phyloP scores from a whole-genome alignment of 2,888 invertebrate species.

The Idaea aversata region DNA sequence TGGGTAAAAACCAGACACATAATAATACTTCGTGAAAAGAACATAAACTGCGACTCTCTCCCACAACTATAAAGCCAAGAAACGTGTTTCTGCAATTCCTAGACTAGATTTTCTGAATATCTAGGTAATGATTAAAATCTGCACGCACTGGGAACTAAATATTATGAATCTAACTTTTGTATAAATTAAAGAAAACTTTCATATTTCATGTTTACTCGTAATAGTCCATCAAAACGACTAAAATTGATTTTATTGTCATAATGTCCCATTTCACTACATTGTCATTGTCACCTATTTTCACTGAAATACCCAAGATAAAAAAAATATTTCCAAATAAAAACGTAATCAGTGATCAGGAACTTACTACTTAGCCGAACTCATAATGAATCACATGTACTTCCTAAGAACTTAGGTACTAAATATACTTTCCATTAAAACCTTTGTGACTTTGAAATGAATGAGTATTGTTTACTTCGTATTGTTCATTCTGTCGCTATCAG shows the following conservation, averaged over 20 bases:
- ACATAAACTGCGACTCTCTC: neutral
- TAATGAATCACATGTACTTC: neutral
- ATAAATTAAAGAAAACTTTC: no score
- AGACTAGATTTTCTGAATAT: neutral
- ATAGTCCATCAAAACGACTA: no score
- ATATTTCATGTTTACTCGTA: no score
- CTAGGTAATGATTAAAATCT: constrained; percentile 27
- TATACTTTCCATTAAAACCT: neutral
- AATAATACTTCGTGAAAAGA: neutral
- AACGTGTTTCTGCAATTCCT: constrained; percentile 1
- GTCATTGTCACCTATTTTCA: neutral
- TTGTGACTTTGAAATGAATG: neutral
- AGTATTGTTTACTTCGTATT: constrained; percentile 11
- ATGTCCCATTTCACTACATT: neutral
- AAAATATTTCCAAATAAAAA: neutral
- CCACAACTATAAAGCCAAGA: neutral
- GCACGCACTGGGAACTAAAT: constrained; percentile 17
- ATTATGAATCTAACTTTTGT: no score
- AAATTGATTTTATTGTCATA: neutral
- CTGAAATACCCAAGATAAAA: neutral
- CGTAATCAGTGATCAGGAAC: neutral
- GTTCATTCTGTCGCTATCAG: constrained; percentile 25
- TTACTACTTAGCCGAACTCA: neutral
- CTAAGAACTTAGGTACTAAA: neutral
- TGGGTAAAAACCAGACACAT: neutral